These are phyloP conservation scores for Anolis carolinensis DNA, from an alignment of 2,113 vertebrate genomes.

Conservation along the genomic window DNA sequence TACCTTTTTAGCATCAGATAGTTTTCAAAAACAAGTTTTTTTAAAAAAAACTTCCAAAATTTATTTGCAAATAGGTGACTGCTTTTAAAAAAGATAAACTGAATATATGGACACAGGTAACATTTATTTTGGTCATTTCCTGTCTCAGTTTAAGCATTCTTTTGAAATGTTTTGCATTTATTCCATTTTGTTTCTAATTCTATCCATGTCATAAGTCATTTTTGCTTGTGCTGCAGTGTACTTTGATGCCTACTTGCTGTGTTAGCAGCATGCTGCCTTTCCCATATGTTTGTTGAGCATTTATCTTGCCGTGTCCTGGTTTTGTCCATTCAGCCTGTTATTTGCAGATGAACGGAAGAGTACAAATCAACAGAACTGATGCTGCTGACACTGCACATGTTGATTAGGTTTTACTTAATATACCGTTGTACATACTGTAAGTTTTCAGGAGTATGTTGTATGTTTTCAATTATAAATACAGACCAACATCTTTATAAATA, in stretches of 20 bases:
- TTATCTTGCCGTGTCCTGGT: conserved; percentile 32
- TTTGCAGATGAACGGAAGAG: conserved; percentile 32
- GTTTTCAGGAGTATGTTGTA: not conserved
- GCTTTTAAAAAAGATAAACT: too few relatives aligned
- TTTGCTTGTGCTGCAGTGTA: conserved; percentile 34
- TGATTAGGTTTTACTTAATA: conserved; percentile 26
- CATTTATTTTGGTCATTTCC: not conserved
- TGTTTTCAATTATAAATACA: not conserved
- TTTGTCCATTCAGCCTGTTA: conserved; percentile 44
- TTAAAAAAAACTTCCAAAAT: not conserved
- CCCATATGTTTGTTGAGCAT: not conserved
- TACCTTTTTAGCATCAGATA: too few relatives aligned
- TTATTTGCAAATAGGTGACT: not conserved
- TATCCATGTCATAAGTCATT: not conserved
- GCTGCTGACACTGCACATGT: conserved; percentile 11
- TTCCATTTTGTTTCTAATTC: conserved; percentile 9
- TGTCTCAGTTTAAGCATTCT: not conserved
- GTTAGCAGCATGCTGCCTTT: not conserved
- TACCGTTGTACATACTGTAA: not conserved
- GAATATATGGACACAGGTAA: too few relatives aligned
- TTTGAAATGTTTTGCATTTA: conserved; percentile 15
- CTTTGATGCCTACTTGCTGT: conserved; percentile 32
- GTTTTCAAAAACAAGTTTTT: too few relatives aligned
- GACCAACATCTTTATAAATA: not conserved
- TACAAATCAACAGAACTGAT: conserved; percentile 27